Base-by-base conservation (phyloP, 1,140 invertebrate genomes). In the Leptopilina boulardi region DNA sequence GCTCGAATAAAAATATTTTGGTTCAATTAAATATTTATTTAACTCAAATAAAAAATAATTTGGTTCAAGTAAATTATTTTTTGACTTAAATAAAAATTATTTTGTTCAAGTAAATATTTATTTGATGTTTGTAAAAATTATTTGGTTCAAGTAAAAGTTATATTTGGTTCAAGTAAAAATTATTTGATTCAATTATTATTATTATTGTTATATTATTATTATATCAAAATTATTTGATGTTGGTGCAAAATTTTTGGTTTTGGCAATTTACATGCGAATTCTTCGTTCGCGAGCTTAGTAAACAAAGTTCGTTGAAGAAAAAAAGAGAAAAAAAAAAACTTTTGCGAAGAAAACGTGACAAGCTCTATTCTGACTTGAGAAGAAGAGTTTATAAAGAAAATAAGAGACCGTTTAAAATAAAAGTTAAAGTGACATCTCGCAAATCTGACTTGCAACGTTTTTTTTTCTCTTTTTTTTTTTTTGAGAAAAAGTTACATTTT, bases 321-420 rank as follows among this genome's bases (percentile, higher is more conserved):
- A 34, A 34, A 34, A 34, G 30, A 34, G 30, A 34, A 34, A 38
- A 38, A 38, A 38, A 66, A 26, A 66, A 66, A 66, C 21, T 66
- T 66, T 66, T 11, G 59, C 59, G 23, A 6, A 15, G 3, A 66
- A 66, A 66, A 66, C 59, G 59, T 66, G 59, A 66, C 59, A 30
- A 23, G 59, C 59, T 66, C 59, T 66, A 26, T 30, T 30, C 13
- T n/a, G 13, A 38, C 34, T 38, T 38, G 34, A 38, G 34, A 38
- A 66, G 26, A 66, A 66, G 59, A 66, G 23, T 66, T 15, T 38
- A 38, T 38, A 6, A 34, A 66, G 23, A 66, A 66, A 66, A 66
- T 66, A 30, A 23, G 59, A 26, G 59, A 66, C 23, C 26, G 4
- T 66, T 66, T 66, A 66, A 66, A 66, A 30, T n/a, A 30, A 30